phyloP scores from a whole-genome alignment of 2,113 vertebrate species.

The Amazona vittata region DNA sequence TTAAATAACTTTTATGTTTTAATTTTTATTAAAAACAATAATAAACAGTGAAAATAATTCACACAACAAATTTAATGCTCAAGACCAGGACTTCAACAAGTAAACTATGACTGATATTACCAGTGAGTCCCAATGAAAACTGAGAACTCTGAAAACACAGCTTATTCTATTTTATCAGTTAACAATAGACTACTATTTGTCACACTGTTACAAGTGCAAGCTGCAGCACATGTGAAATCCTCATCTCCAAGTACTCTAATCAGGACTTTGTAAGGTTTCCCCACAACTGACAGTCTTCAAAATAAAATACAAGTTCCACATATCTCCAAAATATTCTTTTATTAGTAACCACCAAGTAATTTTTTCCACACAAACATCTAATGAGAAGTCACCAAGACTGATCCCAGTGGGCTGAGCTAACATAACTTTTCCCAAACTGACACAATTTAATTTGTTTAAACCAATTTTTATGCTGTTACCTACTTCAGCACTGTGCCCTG shows the following conservation, averaged over 20 bases:
- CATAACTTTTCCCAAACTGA: neutral
- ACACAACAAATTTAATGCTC: neutral
- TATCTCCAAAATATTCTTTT: neutral
- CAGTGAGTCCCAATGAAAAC: neutral
- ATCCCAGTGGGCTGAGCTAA: neutral
- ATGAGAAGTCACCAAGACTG: neutral
- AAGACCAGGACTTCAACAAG: neutral
- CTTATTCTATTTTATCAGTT: neutral
- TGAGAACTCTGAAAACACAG: neutral
- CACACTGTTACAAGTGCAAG: neutral
- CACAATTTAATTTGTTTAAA: neutral
- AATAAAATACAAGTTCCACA: neutral
- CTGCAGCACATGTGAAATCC: neutral
- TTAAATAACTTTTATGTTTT: neutral
- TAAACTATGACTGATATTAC: neutral
- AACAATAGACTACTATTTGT: neutral
- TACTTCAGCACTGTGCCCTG: neutral
- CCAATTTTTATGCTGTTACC: fast-evolving
- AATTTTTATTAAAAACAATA: neutral
- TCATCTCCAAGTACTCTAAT: neutral
- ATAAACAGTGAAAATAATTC: neutral
- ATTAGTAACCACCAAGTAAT: neutral
- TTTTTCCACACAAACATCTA: neutral
- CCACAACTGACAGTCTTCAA: neutral
- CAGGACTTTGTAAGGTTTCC: neutral